Evolutionary conservation across 2,797 vertebrate genomes (phyloP), one percentile per base, ranked within the genome.

Genomic region (Onychomys torridus): DNA sequence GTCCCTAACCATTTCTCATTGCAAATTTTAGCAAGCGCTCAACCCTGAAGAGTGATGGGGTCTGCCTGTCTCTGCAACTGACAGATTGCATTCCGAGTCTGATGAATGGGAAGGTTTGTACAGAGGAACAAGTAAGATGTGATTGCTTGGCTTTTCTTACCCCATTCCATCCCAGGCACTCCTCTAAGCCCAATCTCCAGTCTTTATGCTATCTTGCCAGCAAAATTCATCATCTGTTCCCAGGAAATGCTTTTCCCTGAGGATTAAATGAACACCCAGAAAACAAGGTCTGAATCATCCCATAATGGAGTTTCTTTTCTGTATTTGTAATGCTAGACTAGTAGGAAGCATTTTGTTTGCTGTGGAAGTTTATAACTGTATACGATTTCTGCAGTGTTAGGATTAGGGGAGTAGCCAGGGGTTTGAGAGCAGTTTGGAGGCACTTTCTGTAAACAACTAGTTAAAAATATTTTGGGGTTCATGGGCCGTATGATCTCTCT

Each of bases 221-320:
- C 3, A 69, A 94, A 95, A 71, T 49, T 95, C 88, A 96, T 78
- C 75, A n/a, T 63, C 76, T 90, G 27, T 97, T 97, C 77, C 88
- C 5, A 90, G 65, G 89, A 95, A 96, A 92, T 90, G 49, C 21
- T 96, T 94, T 71, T 92, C 83, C 37, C 69, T 89, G 61, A 82
- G 79, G 57, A 63, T 11, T 89, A 93, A 46, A 63, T 65, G 40
- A 25, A 78, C 8, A 92, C 76, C n/a, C 55, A 95, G 55, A 59
- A 91, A 88, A 88, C 46, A 91, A n/a, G 32, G 65, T 83, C 21
- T 75, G 34, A 86, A 12, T 57, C 89, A 90, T 78, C 10, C 12
- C 76, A 23, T 78, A 77, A 10, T 46, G 46, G 16, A 73, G 10
- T 77, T 91, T 79, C 43, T 34, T 57, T 86, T 89, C 65, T 92